Evolutionary conservation across 2,888 invertebrate species (phyloP), one percentile per base, ranked within the genome.

Genomic region (Acleris emargana): DNA sequence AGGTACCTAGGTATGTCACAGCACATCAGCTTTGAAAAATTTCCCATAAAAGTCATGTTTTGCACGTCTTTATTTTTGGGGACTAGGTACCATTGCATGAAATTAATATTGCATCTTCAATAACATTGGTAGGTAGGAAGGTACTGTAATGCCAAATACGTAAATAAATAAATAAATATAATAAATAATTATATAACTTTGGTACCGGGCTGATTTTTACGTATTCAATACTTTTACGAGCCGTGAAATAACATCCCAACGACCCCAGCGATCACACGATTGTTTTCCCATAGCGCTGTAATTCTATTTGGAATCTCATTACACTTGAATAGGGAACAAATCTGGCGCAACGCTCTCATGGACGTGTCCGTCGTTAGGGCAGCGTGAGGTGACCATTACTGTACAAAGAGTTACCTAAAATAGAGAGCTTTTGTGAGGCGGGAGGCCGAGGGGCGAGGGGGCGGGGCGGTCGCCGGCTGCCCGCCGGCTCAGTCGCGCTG

Each of bases 351-450:
- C 82, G 81, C 78, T 92, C 92, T 91, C 91, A 90, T 91, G 92
- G 86, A 90, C 91, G 89, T 90, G 91, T 89, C 87, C 88, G 88
- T 91, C 91, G 91, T 91, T 91, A 89, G 89, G 87, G 87, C 90
- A 85, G 87, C 91, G 91, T 91, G 92, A 92, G 92, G 89, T 91
- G 91, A 92, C 91, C 92, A 92, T 92, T 92, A 92, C 90, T 83
- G 82, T 91, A 91, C 91, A 92, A 92, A 91, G 91, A 91, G 89
- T 91, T 92, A 89, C 92, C 92, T 91, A 92, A 92, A 91, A 91
- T 91, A 91, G 91, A 91, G 91, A 91, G 90, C 91, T 91, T 91
- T 91, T 90, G 91, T 91, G 79, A 89, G 90, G 90, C 89, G 89
- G 91, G 88, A 83, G 82, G 83, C 77, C 79, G 80, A 78, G 77